phyloP scores from a whole-genome alignment of 92 coral and sea anemone genomes.

The Siderastrea radians region DNA sequence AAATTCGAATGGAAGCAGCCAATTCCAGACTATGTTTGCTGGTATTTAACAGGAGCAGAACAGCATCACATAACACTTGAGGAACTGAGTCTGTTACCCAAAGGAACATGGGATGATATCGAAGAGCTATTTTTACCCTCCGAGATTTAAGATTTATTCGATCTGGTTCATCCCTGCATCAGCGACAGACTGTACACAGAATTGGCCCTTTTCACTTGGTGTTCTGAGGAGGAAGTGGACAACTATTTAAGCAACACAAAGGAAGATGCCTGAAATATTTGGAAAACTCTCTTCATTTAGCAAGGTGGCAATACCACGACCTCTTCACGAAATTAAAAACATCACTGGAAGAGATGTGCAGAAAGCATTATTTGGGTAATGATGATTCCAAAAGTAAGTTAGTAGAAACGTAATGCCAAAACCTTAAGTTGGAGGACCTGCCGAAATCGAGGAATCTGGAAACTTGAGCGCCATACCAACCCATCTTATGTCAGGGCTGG shows the following conservation, averaged over 20 bases:
- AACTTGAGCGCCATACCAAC: constrained; percentile 29
- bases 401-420: constrained; percentile 29
- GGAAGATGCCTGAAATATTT: constrained; percentile 18
- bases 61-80: constrained; percentile 44
- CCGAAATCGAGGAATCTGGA: constrained; percentile 19
- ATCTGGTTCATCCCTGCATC: constrained; percentile 18
- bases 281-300: constrained; percentile 24
- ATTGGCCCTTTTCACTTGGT: constrained; percentile 36
- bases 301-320: constrained; percentile 36
- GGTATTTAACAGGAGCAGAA: constrained; percentile 41
- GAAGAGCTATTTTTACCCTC: constrained; percentile 57
- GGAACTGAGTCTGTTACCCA: constrained; percentile 19
- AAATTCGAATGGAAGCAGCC: constrained; percentile 46
- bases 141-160: constrained; percentile 37
- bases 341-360: constrained; percentile 36
- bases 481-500: neutral
- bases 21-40: constrained; percentile 61
- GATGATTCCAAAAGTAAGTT: constrained; percentile 24
- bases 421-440: constrained; percentile 26
- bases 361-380: neutral
- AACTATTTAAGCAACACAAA: constrained; percentile 3
- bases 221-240: constrained; percentile 17
- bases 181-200: constrained; percentile 7
- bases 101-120: constrained; percentile 42
- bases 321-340: constrained; percentile 17